Evolutionary conservation across 2,797 vertebrate species (phyloP), one percentile per base, ranked within the genome.

Genomic region (Sebastes minor): DNA sequence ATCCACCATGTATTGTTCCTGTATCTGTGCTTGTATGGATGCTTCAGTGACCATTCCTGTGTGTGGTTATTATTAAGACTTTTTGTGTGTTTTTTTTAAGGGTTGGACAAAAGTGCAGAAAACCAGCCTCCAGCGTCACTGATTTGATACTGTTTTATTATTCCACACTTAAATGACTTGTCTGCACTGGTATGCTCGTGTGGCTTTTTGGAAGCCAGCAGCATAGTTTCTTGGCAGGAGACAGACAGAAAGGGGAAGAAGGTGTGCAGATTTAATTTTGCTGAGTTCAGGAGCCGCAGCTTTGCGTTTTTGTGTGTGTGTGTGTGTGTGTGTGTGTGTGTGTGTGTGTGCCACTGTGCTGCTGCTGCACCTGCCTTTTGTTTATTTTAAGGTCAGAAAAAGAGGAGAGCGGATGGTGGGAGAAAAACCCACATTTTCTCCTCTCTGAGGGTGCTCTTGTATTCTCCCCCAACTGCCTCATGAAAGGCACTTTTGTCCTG

Each of bases 361-460:
- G 78, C 91, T 94, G 94, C 91, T 94, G 94, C 95, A 95, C 95
- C 94, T 95, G 94, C 86, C 91, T 95, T 94, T 94, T 94, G 92
- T 93, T 95, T 93, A 92, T 95, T 94, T 94, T 94, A 92, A 93
- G 91, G 92, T 95, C 83, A 88, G 90, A 88, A 94, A 65, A 92
- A 85, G 80, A 81, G 84, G 67, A 83, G 85, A 94, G 90, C 86
- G 91, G 92, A 92, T 88, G 94, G 93, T 91, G 88, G 86, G 84
- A 90, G 90, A 93, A 46, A 42, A 87, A 87, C 25, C 89, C 92
- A 92, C 92, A 92, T 90, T 89, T 93, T 90, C 92, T 89, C 63
- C 84, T 88, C 82, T 91, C 83, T 89, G 89, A 93, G 93, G 88
- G 80, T 88, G 85, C 91, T 89, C 90, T 87, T 93, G 92, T 94